Evolutionary conservation across 2,113 vertebrate species (phyloP).

Genomic region (Uropsilus gracilis): DNA sequence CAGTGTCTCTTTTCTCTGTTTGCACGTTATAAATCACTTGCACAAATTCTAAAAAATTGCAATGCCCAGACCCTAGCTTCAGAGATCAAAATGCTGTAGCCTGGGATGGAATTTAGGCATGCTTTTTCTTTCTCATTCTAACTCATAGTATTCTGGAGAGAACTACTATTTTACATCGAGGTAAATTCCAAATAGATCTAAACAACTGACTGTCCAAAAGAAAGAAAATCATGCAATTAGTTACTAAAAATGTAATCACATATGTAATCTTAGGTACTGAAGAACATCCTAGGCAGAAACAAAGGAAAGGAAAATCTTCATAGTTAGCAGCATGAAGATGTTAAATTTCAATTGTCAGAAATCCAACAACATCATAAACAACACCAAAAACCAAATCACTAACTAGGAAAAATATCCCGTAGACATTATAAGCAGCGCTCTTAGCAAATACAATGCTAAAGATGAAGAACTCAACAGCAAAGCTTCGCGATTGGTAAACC

Average conservation of each 20-base stretch:
- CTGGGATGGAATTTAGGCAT: background rate
- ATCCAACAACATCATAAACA: background rate
- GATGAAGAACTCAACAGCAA: constrained; percentile 5
- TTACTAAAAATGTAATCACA: constrained; percentile 27
- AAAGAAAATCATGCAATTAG: background rate
- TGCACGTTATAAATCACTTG: background rate
- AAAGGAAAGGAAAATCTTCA: background rate
- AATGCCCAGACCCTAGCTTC: background rate
- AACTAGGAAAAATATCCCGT: background rate
- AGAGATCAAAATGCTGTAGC: background rate
- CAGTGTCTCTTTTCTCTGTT: background rate
- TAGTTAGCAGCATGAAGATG: background rate
- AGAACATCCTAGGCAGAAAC: background rate
- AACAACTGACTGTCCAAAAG: background rate
- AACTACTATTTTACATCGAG: background rate
- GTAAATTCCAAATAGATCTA: constrained; percentile 19
- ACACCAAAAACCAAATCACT: background rate
- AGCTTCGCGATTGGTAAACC: background rate
- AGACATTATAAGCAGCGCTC: background rate
- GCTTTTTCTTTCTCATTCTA: background rate
- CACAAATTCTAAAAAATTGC: background rate
- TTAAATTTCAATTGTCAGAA: background rate
- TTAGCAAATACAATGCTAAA: constrained; percentile 4
- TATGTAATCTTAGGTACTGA: background rate
- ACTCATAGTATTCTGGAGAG: background rate